Evolutionary conservation across 92 coral and sea anemone species (phyloP).

Genomic region (Phymanthus crucifer): DNA sequence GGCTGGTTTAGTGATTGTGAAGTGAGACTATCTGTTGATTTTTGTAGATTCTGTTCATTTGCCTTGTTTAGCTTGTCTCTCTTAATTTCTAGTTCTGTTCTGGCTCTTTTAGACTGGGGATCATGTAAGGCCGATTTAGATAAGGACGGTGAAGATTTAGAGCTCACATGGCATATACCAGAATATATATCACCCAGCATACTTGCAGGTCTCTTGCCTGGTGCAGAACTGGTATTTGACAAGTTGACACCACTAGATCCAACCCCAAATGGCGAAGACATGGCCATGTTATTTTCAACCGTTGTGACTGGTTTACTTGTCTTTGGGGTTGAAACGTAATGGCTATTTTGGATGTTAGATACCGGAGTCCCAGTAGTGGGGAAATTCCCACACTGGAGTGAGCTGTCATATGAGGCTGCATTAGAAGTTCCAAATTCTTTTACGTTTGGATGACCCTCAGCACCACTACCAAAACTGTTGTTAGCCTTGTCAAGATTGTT

Average conservation of each 20-base stretch:
- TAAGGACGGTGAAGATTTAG: background rate
- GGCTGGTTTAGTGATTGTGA: conserved; percentile 11
- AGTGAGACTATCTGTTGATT: background rate
- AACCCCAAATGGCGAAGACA: background rate
- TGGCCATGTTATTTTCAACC: background rate
- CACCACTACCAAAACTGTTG: background rate
- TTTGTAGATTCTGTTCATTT: background rate
- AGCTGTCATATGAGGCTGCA: background rate
- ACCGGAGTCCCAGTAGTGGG: background rate
- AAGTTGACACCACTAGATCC: background rate
- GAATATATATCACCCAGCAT: background rate
- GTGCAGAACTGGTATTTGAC: background rate
- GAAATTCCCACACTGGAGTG: background rate
- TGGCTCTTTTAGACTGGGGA: conserved; percentile 6
- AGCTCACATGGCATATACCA: background rate
- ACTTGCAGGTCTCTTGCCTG: background rate
- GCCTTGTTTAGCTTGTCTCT: conserved; percentile 12
- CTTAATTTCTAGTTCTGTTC: conserved; percentile 5
- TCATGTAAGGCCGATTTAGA: background rate
- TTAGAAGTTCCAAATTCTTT: background rate
- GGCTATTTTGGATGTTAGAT: background rate
- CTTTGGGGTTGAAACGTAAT: background rate
- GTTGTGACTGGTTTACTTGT: background rate
- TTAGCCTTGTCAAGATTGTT: background rate
- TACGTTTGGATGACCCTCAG: background rate